Conservation (phyloP, 2,888 invertebrate genomes). For the Automeris io region DNA sequence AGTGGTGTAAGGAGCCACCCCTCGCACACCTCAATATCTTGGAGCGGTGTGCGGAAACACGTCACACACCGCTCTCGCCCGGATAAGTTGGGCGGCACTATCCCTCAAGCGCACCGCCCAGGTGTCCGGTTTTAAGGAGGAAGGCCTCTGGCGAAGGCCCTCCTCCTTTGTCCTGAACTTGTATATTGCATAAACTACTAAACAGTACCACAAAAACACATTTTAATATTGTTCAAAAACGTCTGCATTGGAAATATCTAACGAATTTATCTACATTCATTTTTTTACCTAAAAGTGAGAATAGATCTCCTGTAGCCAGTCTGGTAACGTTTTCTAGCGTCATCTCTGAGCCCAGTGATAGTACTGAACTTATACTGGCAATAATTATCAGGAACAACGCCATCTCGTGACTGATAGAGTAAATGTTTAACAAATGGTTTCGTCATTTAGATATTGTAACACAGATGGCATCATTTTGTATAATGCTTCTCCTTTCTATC, state of each 20-base stretch:
- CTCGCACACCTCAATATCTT: no score
- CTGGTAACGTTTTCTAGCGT: constrained; percentile 74
- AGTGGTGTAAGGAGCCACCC: no score
- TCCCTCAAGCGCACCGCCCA: no score
- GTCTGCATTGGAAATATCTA: background rate
- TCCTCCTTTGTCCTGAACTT: no score
- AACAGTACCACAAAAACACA: no score
- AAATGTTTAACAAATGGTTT: constrained; percentile 18
- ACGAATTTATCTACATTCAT: background rate
- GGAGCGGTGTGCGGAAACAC: no score
- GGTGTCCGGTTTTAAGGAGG: no score
- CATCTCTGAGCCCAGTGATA: constrained; percentile 47
- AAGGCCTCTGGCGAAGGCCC: no score
- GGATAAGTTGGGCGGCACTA: no score
- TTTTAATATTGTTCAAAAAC: no score
- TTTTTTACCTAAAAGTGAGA: constrained; percentile 70
- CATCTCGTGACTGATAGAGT: constrained; percentile 35
- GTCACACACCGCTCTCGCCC: no score
- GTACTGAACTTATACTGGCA: constrained; percentile 20
- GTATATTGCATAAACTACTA: no score
- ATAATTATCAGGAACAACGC: constrained; percentile 40
- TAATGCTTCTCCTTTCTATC: constrained; percentile 15
- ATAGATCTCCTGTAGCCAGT: constrained; percentile 78
- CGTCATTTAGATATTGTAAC: constrained; percentile 27
- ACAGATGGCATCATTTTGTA: constrained; percentile 29